These are phyloP conservation scores for Lithobates sylvaticus DNA, from an alignment of 2,797 vertebrate species.

Conservation along the genomic window DNA sequence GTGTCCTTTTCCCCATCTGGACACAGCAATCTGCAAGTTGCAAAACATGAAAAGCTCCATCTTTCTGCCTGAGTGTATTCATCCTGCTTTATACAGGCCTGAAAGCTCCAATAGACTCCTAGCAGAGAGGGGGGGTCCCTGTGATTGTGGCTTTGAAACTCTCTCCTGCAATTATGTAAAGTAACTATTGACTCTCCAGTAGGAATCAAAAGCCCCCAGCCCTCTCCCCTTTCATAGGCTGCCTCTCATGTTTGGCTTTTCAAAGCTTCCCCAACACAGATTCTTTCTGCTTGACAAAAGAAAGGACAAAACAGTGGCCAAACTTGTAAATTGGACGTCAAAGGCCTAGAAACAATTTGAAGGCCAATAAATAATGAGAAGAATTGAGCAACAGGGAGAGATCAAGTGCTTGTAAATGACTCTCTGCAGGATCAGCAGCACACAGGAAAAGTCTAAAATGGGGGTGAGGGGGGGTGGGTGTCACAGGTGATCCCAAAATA, in stretches of 20 bases:
- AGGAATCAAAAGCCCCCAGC: slow-evolving; percentile 77
- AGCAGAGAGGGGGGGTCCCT: slow-evolving; percentile 74
- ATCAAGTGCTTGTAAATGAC: slow-evolving; percentile 74
- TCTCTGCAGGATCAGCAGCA: slow-evolving; percentile 31
- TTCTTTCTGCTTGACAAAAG: slow-evolving; percentile 79
- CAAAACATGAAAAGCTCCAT: slow-evolving; percentile 68
- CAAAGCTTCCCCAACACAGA: slow-evolving; percentile 80
- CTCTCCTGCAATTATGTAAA: slow-evolving; percentile 82
- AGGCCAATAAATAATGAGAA: slow-evolving; percentile 82
- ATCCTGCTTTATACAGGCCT: slow-evolving; percentile 64
- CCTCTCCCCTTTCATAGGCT: slow-evolving; percentile 74
- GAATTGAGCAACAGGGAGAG: slow-evolving; percentile 68
- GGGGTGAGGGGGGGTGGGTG: no score
- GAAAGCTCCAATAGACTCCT: slow-evolving; percentile 80
- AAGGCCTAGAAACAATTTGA: slow-evolving; percentile 79
- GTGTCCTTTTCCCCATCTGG: slow-evolving; percentile 70
- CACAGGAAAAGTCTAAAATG: not conserved
- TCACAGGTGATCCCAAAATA: not conserved
- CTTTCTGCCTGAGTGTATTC: slow-evolving; percentile 74
- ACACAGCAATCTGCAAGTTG: slow-evolving; percentile 74
- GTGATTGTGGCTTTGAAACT: slow-evolving; percentile 79
- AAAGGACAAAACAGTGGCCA: slow-evolving; percentile 72
- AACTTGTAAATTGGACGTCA: slow-evolving; percentile 83
- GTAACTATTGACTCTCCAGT: slow-evolving; percentile 79
- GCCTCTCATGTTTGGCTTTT: slow-evolving; percentile 80